Base-by-base conservation (phyloP, 2,113 vertebrate genomes). In the Trogon melanurus region DNA sequence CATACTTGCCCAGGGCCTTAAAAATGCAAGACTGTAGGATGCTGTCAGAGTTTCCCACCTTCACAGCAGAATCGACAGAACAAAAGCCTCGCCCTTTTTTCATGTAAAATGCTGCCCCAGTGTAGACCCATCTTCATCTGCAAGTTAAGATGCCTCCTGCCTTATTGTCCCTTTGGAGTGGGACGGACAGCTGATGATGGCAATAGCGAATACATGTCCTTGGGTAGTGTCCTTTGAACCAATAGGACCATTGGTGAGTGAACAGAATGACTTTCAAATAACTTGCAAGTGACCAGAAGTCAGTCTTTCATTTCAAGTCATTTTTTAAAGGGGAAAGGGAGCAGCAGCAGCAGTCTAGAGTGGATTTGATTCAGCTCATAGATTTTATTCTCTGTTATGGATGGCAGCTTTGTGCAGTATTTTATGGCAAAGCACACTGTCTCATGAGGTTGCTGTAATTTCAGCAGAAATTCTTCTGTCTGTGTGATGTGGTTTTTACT, bases 401-500 rank as follows among this genome's bases (percentile, higher is more conserved):
- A 92, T 95, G 89, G 94, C 74, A 93, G 86, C 91, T 92, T 88
- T 94, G 80, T 67, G 47, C 82, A 79, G 83, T 64, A 36, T 91
- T 96, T 93, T 79, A 83, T 95, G 95, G 90, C 72, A 65, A 84
- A 72, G 58, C 75, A 60, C 17, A 45, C 92, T 93, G 95, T 95
- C 93, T 95, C 93, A 93, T 91, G 95, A 95, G 91, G 89, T 80
- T 92, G 69, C 95, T 95, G 93, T 90, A 85, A 88, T 96, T 96
- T 95, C 92, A 97, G 89, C 72, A 95, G 79, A 94, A 93, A 96
- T 97, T 93, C 89, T 96, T 96, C 41, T 89, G 26, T 93, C 89
- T 86, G 57, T 97, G 87, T 93, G 91, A 94, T 97, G 94, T 97
- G 95, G 96, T 93, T 97, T 95, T 95, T 91, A 91, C 91, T 96